Evolutionary conservation across 2,113 vertebrate species (phyloP), one percentile per base, ranked within the genome.

Genomic region (Antidorcas marsupialis): DNA sequence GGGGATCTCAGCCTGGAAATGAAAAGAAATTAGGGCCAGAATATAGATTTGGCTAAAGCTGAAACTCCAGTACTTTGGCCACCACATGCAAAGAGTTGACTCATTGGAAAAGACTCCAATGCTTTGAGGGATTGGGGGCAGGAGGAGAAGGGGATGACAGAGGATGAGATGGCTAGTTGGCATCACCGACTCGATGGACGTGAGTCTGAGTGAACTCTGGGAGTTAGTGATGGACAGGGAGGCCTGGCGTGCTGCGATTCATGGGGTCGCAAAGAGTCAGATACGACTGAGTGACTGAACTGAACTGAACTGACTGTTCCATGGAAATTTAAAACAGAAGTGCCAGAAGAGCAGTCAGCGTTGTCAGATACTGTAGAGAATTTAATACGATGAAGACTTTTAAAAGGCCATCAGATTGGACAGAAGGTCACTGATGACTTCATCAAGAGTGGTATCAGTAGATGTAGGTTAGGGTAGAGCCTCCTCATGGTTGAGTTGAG

Each of bases 1-100:
- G 43, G 47, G 74, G 89, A 87, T 92, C 89, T 76, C 14, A 96
- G 33, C 62, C 27, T 78, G 64, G 53, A 87, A 55, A 67, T 94
- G 39, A 76, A 60, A 60, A 28, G 59, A 60, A 33, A 76, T 93
- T 16, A 60, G 8, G 28, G 5, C 50, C 23, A 39, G 83, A 90
- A 84, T 57, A 94, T 14, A 90, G 6, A 67, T 89, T 62, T 30
- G 59, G 27, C 59, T 28, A 60, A 60, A 60, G 59, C 59, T 60
- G 12, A 60, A 60, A 60, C 27, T 60, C 27, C 59, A 60, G 59
- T 60, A 13, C 57, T 60, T 60, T 60, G 59, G 59, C 59, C 59
- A 60, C 5, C 59, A 28, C 1, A 60, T 60, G 59, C 27, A 25
- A 60, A 60, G 59, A 60, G 27, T 13, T 60, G 59, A 60, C 27